Evolutionary conservation across 2,797 vertebrate species (phyloP), one percentile per base, ranked within the genome.

Genomic region (Urocyon cinereoargenteus): DNA sequence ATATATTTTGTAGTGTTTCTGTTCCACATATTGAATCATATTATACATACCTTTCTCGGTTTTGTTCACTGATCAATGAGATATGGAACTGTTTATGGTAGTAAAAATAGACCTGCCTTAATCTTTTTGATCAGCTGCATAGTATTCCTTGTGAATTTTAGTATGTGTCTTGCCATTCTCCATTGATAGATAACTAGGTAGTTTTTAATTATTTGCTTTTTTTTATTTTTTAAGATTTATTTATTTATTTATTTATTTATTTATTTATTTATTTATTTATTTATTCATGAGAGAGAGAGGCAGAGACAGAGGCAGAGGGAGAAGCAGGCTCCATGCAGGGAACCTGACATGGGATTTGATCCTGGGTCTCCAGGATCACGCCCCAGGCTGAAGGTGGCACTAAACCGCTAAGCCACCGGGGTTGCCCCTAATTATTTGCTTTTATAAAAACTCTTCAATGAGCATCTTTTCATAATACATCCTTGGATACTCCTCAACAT

Each of bases 91-190:
- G 45, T 55, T 55, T 15, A 22, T 59, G 21, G 26, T 94, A 57
- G 2, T 45, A 55, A 49, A 79, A 66, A 93, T 18, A 70, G 19
- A 73, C 45, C 8, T 18, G 24, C 79, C 28, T 94, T 61, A 36
- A 61, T 61, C 18, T 59, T 36, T 91, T 59, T 85, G 5, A 83
- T 79, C 18, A 53, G 55, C 31, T 77, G n/a, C 36, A 66, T 7
- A 31, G 64, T 64, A 85, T 53, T 97, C 24, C 40, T 70, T 59
- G 75, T 21, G 21, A 75, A 70, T 83, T 79, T 95, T 70, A 84
- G 21, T 51, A 88, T 28, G 55, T 51, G 55, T 55, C 90, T 70
- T 87, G 22, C 31, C 18, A 62, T 68, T 82, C 40, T 77, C 66
- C 61, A 61, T 0, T 55, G 34, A 77, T 13, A 31, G 36, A 83